Evolutionary conservation across 2,113 vertebrate species (phyloP), one percentile per base, ranked within the genome.

Genomic region (Aplodontia rufa): DNA sequence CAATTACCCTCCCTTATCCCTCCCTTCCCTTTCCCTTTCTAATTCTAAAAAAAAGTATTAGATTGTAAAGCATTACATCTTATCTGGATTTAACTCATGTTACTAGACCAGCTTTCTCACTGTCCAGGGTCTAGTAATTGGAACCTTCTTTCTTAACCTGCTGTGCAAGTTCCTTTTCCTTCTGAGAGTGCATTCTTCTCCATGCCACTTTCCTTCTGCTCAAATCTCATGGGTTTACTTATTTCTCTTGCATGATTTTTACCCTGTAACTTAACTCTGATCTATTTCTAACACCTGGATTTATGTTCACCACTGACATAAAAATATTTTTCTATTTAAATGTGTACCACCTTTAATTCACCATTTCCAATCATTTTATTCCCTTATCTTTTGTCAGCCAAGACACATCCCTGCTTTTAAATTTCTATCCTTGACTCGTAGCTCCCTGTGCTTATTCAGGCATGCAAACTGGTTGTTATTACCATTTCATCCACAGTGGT

Each of bases 401-500:
- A 84, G 64, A 20, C 0, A 68, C 3, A n/a, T 53, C 11, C 7
- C 26, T 35, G 35, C 6, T 79, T 68, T 71, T 37, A 60, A 85
- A 68, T 75, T 35, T 89, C 72, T 69, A 1, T 80, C 5, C 5
- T 37, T 4, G n/a, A 14, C 26, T 47, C 42, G 42, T 37, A 1
- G 47, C 40, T 53, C 32, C 40, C n/a, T 49, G 5, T 53, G 4
- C 37, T 79, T 69, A 68, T 58, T 26, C 8, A 40, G 28, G 26
- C 11, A 26, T 91, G 35, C 4, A 79, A 64, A 4, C 10, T 79
- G 1, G 47, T 58, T 74, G 11, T 79, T 83, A 53, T 28, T 51
- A 64, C 5, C 26, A 19, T 19, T 71, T 72, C 35, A 66, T 37
- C 0, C 1, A 42, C 28, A 0, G 0, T 32, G 17, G 12, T 32